Conservation (phyloP, 2,888 invertebrate species). For the Amblyjoppa fuscipennis region DNA sequence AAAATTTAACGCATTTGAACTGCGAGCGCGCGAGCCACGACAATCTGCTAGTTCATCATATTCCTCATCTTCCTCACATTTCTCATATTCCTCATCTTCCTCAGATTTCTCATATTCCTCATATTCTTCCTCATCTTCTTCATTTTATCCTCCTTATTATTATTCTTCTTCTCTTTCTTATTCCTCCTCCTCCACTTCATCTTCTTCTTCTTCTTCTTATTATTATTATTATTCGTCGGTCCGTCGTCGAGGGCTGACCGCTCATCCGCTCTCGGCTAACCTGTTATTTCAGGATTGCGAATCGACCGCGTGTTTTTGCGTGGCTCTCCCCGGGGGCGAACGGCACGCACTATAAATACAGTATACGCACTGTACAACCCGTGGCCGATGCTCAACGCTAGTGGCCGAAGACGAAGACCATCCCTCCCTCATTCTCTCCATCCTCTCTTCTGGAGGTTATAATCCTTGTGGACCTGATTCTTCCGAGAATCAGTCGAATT, state of each 20-base stretch:
- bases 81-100: not conserved
- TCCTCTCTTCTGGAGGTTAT: not conserved
- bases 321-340: conserved; percentile 70
- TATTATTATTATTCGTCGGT: conserved; percentile 33
- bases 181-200: not conserved
- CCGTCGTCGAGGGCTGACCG: conserved; percentile 70
- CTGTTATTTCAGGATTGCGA: conserved; percentile 84
- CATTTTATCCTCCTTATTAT: conserved; percentile 1
- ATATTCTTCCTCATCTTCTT: conserved; percentile 22
- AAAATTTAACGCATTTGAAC: too few species aligned
- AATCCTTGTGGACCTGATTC: conserved; percentile 30
- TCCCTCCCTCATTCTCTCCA: not conserved
- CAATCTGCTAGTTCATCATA: too few species aligned
- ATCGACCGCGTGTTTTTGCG: conserved; percentile 80
- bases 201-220: conserved; percentile 31
- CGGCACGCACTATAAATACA: conserved; percentile 79
- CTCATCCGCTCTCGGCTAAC: conserved; percentile 75
- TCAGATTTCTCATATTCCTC: conserved; percentile 38
- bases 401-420: conserved; percentile 11
- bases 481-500: conserved; percentile 24
- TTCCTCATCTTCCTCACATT: too few species aligned
- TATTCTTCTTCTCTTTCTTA: conserved; percentile 37
- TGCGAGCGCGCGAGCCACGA: too few species aligned
- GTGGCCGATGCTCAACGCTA: conserved; percentile 49
- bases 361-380: conserved; percentile 60